Conservation (phyloP, 30 jellyfish, hydroid and myxozoan species). For the Aurelia sp. region DNA sequence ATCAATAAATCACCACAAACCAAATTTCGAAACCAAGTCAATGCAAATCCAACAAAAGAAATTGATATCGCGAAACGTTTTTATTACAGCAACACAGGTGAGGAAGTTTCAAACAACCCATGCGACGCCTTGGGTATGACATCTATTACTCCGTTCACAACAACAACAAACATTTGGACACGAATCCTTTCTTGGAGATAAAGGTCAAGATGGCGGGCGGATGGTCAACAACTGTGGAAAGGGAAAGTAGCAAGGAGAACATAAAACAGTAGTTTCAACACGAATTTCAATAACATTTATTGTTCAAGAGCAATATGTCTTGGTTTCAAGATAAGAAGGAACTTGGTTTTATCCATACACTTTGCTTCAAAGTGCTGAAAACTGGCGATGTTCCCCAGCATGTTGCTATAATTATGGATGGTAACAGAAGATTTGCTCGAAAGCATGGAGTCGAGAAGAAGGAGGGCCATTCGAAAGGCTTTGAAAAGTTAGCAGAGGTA, state of each 20-base stretch:
- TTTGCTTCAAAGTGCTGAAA: constrained; percentile 66
- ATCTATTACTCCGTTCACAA: not conserved
- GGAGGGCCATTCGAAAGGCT: constrained; percentile 93
- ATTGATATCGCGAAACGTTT: too few species aligned
- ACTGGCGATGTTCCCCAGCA: constrained; percentile 95
- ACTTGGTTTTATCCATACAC: constrained; percentile 71
- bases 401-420: constrained; percentile 98
- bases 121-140: too few species aligned
- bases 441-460: constrained; percentile 48
- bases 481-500: constrained; percentile 95
- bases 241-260: not conserved
- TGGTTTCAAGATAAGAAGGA: constrained; percentile 80
- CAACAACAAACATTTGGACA: not conserved
- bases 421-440: constrained; percentile 95
- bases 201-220: constrained; percentile 8
- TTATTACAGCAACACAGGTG: too few species aligned
- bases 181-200: not conserved
- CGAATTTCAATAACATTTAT: too few species aligned
- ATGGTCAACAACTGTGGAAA: not conserved
- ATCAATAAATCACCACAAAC: too few species aligned
- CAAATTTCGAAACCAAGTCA: too few species aligned
- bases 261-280: not conserved
- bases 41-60: too few species aligned
- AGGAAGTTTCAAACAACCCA: too few species aligned
- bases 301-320: constrained; percentile 49